Evolutionary conservation across 92 coral and sea anemone genomes (phyloP), one percentile per base, ranked within the genome.

Genomic region (Parazoanthus atlanticus): DNA sequence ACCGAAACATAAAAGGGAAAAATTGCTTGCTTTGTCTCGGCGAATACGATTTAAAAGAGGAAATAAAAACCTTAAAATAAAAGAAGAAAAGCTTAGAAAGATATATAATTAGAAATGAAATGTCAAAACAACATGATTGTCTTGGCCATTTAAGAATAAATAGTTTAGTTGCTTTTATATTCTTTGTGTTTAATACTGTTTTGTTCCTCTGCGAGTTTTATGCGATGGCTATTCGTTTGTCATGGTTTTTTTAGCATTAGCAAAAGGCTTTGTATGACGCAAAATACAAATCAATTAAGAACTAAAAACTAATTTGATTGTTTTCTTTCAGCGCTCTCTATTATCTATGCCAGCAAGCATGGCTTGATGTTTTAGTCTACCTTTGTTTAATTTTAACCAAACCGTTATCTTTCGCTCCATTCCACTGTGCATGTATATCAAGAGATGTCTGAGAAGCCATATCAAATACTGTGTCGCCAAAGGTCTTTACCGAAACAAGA

Each of bases 1-100:
- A 28, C 26, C 33, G 19, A 66, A 28, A 84, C 31, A 36, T 19
- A n/a, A 40, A 70, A 47, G 40, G 54, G 49, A 30, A 25, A 84
- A 70, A 84, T 70, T 70, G 87, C 58, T 29, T 70, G 69, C 78
- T 84, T 84, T 84, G 86, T 70, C 23, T 73, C 49, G 58, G 78
- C 34, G 76, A 30, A 69, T 71, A 84, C 54, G 64, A 28, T 66
- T 31, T 70, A 70, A 84, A 84, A 41, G 38, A 56, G 70, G 28
- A 8, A 43, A 78, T 78, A 43, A n/a, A 33, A 40, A 71, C 8
- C 26, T 23, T 19, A n/a, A 70, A 84, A 84, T 74, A 84, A 84
- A 84, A 29, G 86, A 40, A 33, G 76, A 83, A 83, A 40, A 67
- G 86, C n/a, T 40, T 28, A 41, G 15, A 26, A 31, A 56, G 70